Conservation (phyloP, 2,888 invertebrate genomes). For the Sesia apiformis region DNA sequence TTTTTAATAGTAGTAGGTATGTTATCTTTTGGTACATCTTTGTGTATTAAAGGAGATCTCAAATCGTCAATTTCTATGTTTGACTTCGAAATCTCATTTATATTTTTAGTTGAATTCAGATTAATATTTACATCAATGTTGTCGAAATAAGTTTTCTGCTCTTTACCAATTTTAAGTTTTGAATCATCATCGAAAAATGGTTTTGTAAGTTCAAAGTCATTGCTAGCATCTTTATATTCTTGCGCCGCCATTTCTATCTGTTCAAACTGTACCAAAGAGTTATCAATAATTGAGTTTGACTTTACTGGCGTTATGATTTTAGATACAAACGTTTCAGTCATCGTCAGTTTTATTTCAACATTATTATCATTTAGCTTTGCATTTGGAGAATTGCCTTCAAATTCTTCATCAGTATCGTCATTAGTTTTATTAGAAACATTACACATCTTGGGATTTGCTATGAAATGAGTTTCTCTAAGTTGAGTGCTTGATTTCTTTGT, state of each 20-base stretch:
- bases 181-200: constrained; percentile 14
- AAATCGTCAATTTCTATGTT: constrained; percentile 19
- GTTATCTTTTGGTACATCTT: constrained; percentile 30
- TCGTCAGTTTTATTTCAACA: constrained; percentile 9
- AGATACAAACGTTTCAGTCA: constrained; percentile 24
- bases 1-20: constrained; percentile 43
- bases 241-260: constrained; percentile 37
- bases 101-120: constrained; percentile 11
- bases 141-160: constrained; percentile 36
- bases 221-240: constrained; percentile 14
- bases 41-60: constrained; percentile 48
- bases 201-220: constrained; percentile 18
- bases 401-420: too few relatives aligned
- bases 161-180: constrained; percentile 8
- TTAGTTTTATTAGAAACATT: too few relatives aligned
- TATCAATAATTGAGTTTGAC: constrained; percentile 21
- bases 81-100: constrained; percentile 5
- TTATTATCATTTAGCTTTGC: neutral
- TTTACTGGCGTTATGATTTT: constrained; percentile 34
- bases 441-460: too few relatives aligned
- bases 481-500: too few relatives aligned
- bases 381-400: too few relatives aligned
- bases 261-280: constrained; percentile 46
- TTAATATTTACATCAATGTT: constrained; percentile 20
- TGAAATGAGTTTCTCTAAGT: too few relatives aligned